Evolutionary conservation across 2,888 invertebrate species (phyloP).

Genomic region (Lamellibrachia columna): DNA sequence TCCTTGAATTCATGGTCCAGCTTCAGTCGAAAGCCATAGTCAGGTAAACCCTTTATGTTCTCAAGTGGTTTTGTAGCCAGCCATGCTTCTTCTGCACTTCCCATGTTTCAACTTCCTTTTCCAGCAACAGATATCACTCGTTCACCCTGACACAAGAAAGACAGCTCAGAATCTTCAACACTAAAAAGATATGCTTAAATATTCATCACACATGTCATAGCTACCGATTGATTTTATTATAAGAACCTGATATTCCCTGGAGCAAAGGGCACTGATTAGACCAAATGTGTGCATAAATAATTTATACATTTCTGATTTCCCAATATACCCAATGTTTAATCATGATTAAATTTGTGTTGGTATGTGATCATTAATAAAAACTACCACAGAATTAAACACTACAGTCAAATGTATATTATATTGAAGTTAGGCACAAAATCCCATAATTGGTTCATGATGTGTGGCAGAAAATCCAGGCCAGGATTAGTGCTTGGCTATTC

Average conservation of each 20-base stretch:
- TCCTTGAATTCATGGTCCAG: conserved; percentile 53
- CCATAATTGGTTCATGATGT: too few relatives aligned
- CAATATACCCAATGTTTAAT: too few relatives aligned
- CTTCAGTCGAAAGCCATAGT: conserved; percentile 60
- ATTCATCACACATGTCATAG: neutral
- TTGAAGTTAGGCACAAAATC: too few relatives aligned
- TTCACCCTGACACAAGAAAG: neutral
- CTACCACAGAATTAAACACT: too few relatives aligned
- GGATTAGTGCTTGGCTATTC: too few relatives aligned
- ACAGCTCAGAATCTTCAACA: neutral
- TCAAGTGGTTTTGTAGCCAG: conserved; percentile 47
- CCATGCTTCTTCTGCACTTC: conserved; percentile 29
- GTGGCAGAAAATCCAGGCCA: too few relatives aligned
- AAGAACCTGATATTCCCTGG: neutral
- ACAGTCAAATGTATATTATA: too few relatives aligned
- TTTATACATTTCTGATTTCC: neutral
- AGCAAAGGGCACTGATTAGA: neutral
- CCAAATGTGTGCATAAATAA: neutral
- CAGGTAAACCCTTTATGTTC: conserved; percentile 54
- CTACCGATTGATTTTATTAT: neutral
- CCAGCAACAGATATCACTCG: neutral
- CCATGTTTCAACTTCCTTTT: neutral
- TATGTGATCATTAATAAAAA: too few relatives aligned
- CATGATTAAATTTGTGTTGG: too few relatives aligned
- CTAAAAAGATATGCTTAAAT: neutral